These are phyloP conservation scores for Aix galericulata DNA, from an alignment of 2,113 vertebrate genomes.

Conservation along the genomic window DNA sequence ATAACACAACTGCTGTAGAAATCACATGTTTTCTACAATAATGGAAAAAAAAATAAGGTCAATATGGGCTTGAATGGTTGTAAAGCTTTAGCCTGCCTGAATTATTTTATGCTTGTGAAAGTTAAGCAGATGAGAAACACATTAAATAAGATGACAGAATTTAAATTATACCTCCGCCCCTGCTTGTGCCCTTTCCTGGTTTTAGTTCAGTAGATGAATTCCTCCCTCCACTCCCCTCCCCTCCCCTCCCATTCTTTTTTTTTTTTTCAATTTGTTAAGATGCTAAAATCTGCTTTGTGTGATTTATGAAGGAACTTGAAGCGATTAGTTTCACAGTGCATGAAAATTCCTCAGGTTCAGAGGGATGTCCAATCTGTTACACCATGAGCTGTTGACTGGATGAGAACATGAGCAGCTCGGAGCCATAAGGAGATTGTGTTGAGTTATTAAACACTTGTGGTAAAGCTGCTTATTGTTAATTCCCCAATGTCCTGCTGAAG, in stretches of 20 bases:
- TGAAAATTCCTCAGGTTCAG: conserved; percentile 85
- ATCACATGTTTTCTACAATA: conserved; percentile 55
- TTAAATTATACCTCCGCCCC: conserved; percentile 66
- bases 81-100: conserved; percentile 70
- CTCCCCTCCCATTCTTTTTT: background rate
- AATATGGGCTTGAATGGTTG: conserved; percentile 60
- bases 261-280: conserved; percentile 80
- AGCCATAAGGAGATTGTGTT: conserved; percentile 90
- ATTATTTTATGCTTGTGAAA: conserved; percentile 78
- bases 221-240: background rate
- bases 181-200: conserved; percentile 18
- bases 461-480: conserved; percentile 93
- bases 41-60: conserved; percentile 54
- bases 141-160: conserved; percentile 77
- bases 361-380: conserved; percentile 83
- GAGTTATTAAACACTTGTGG: conserved; percentile 94
- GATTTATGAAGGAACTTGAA: conserved; percentile 87
- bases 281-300: conserved; percentile 85
- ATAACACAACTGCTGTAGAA: conserved; percentile 54
- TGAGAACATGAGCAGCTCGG: conserved; percentile 84
- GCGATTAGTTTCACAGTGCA: conserved; percentile 87
- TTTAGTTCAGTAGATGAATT: conserved; percentile 64
- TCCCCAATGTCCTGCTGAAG: conserved; percentile 86
- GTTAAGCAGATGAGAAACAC: conserved; percentile 79
- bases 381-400: conserved; percentile 77